These are phyloP conservation scores for Nymphalis urticae DNA, from an alignment of 2,888 invertebrate species.

Conservation along the genomic window DNA sequence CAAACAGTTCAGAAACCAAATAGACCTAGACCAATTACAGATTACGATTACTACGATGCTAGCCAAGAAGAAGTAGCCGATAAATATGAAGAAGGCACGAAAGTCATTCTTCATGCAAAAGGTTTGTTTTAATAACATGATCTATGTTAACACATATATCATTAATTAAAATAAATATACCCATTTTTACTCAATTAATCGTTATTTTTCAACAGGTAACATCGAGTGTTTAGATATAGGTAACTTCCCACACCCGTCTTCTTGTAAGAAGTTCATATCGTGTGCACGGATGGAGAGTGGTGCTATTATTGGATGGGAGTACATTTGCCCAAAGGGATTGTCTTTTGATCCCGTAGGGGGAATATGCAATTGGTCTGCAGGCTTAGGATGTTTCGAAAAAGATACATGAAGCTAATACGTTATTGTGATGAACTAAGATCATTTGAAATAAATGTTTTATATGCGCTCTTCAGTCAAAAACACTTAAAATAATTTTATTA, in stretches of 20 bases:
- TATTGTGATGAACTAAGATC: neutral
- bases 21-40: constrained; percentile 63
- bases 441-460: neutral
- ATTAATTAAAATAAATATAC: neutral
- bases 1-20: constrained; percentile 42
- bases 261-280: constrained; percentile 95
- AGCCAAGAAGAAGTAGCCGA: constrained; percentile 78
- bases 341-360: constrained; percentile 95
- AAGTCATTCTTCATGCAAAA: constrained; percentile 79
- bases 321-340: constrained; percentile 91
- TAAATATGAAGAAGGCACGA: constrained; percentile 76
- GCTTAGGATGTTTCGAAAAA: constrained; percentile 87
- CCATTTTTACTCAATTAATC: neutral
- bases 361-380: constrained; percentile 94
- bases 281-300: constrained; percentile 90
- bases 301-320: constrained; percentile 91
- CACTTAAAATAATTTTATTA: neutral
- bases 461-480: neutral
- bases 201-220: constrained; percentile 74
- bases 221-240: constrained; percentile 94
- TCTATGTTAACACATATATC: neutral
- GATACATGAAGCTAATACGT: constrained; percentile 40
- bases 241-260: constrained; percentile 94
- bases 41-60: constrained; percentile 88
- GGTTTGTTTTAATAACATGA: constrained; percentile 55